phyloP scores from a whole-genome alignment of 2,888 invertebrate genomes.

The Caenorhabditis plicata region DNA sequence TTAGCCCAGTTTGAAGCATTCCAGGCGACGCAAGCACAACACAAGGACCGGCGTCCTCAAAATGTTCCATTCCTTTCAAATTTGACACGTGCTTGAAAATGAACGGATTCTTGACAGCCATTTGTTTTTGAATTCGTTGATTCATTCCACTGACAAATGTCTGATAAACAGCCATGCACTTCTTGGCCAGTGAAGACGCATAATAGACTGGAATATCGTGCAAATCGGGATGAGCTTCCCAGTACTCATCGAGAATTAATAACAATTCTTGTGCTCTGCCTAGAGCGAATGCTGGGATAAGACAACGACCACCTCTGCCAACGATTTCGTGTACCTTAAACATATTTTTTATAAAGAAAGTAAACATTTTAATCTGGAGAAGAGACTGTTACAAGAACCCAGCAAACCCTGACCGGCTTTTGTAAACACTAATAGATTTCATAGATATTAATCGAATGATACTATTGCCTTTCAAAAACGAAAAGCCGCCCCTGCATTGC shows the following conservation, averaged over 20 bases:
- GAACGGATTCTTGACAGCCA: slow-evolving; percentile 96
- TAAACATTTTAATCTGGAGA: slow-evolving; percentile 10
- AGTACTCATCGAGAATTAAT: slow-evolving; percentile 81
- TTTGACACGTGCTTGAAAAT: slow-evolving; percentile 88
- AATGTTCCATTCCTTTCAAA: slow-evolving; percentile 88
- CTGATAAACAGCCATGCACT: slow-evolving; percentile 99
- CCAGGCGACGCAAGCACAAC: slow-evolving; percentile 99
- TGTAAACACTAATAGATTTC: too few species aligned
- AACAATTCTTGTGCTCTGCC: slow-evolving; percentile 79
- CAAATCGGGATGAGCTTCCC: slow-evolving; percentile 92
- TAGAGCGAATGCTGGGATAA: slow-evolving; percentile 97
- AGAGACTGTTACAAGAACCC: background rate
- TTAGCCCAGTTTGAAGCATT: slow-evolving; percentile 98
- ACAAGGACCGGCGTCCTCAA: slow-evolving; percentile 98
- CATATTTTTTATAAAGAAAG: slow-evolving; percentile 15
- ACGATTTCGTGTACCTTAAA: slow-evolving; percentile 86
- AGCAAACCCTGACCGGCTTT: too few species aligned
- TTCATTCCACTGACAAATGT: slow-evolving; percentile 99
- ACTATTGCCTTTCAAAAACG: too few species aligned
- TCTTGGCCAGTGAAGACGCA: slow-evolving; percentile 96
- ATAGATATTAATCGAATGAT: too few species aligned
- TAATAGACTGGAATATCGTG: slow-evolving; percentile 99
- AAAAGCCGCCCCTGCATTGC: too few species aligned
- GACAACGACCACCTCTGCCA: slow-evolving; percentile 89
- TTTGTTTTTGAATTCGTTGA: slow-evolving; percentile 90